phyloP scores from a whole-genome alignment of 1,140 invertebrate genomes.

The Paraescarpia echinospica region DNA sequence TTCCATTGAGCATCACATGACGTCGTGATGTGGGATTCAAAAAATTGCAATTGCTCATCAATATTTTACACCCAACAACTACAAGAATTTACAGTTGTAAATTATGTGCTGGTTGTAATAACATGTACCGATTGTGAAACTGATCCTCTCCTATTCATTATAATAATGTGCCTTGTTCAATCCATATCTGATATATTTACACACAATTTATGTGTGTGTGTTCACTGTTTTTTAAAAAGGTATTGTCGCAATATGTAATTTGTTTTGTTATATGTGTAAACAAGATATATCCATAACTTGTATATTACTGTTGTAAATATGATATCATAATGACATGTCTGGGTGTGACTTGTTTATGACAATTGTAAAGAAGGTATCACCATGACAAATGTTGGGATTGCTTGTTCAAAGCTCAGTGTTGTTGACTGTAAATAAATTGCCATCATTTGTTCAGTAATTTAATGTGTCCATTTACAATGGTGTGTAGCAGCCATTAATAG shows the following conservation, averaged over 20 bases:
- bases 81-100: background rate
- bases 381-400: background rate
- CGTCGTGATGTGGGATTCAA: background rate
- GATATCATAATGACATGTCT: background rate
- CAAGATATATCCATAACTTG: background rate
- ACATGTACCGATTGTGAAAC: background rate
- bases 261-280: background rate
- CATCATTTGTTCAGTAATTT: background rate
- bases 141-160: background rate
- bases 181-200: background rate
- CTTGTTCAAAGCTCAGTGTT: background rate
- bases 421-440: background rate
- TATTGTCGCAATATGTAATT: background rate
- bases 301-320: background rate
- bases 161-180: background rate
- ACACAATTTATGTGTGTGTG: background rate
- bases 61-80: background rate
- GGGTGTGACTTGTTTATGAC: background rate
- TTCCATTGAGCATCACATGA: background rate
- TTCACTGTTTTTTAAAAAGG: background rate
- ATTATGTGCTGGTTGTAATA: background rate
- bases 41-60: background rate
- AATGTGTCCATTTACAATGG: background rate
- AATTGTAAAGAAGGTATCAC: background rate
- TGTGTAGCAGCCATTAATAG: too few species aligned